Conservation (phyloP, 2,113 vertebrate species). For the Sorex fumeus region DNA sequence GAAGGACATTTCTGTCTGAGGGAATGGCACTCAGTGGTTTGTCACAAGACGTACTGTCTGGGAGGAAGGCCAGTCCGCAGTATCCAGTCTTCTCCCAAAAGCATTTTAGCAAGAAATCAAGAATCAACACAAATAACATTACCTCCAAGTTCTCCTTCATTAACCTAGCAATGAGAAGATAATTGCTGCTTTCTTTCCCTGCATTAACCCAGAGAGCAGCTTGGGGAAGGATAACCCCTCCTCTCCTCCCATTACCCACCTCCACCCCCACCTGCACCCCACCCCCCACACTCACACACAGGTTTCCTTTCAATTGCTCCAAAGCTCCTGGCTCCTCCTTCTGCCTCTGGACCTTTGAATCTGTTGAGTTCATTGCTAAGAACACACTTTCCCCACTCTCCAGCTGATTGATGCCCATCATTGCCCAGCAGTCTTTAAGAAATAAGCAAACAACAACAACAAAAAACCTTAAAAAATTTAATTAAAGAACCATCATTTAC, state of each 20-base stretch:
- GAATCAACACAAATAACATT: conserved; percentile 67
- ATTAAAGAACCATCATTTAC: too few species aligned
- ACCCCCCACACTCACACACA: too few species aligned
- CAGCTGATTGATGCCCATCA: background rate
- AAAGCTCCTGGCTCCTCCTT: background rate
- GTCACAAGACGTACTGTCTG: background rate
- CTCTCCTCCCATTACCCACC: background rate
- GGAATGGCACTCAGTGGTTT: background rate
- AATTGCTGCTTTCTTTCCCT: background rate
- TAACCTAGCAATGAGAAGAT: conserved; percentile 58
- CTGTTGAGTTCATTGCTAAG: background rate
- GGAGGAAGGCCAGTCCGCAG: background rate
- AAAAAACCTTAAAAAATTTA: too few species aligned
- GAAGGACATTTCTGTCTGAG: background rate
- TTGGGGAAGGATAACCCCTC: background rate
- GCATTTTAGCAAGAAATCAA: conserved; percentile 70
- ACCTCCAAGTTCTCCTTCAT: conserved; percentile 67
- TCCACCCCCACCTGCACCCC: background rate
- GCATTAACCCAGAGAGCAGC: background rate
- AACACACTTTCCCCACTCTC: background rate
- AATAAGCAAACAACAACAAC: too few species aligned
- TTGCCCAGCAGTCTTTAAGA: background rate
- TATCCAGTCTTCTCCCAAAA: background rate
- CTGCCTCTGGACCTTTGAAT: background rate
- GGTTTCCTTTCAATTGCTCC: background rate